Conservation (phyloP, 2,113 vertebrate species). For the Eurystomus gularis region DNA sequence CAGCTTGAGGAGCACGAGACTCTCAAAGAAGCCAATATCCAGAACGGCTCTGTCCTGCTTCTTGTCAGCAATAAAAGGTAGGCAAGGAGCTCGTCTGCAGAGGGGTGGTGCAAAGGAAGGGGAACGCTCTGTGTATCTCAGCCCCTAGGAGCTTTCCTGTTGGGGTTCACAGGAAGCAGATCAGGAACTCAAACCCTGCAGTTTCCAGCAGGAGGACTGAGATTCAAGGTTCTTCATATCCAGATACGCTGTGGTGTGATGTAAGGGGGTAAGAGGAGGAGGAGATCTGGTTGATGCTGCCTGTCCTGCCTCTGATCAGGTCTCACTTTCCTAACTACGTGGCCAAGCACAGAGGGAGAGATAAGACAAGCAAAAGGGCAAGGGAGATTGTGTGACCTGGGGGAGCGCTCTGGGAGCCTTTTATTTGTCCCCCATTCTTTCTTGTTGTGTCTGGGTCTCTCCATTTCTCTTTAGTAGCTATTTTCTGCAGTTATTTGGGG, state of each 20-base stretch:
- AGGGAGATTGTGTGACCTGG: accelerated
- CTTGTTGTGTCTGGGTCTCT: not conserved
- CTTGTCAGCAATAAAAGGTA: conserved; percentile 75
- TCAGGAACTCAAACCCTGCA: not conserved
- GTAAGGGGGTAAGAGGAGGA: not conserved
- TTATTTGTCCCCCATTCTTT: not conserved
- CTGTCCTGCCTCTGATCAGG: not conserved
- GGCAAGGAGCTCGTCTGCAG: not conserved
- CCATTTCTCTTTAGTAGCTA: not conserved
- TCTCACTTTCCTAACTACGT: not conserved
- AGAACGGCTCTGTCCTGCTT: conserved; percentile 78
- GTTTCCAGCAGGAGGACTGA: not conserved
- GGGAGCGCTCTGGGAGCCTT: not conserved
- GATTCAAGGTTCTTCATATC: not conserved
- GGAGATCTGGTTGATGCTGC: not conserved
- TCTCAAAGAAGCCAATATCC: conserved; percentile 76
- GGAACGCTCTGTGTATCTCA: not conserved
- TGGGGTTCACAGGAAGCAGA: not conserved
- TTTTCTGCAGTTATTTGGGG: not conserved
- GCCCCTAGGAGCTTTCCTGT: not conserved
- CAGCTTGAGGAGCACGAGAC: conserved; percentile 76
- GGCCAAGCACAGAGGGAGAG: not conserved
- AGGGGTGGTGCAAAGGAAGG: not conserved
- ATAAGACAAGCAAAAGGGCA: not conserved
- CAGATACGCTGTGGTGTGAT: not conserved